Conservation (phyloP, 35 echinoderm and acorn worm genomes). For the Lytechinus variegatus region DNA sequence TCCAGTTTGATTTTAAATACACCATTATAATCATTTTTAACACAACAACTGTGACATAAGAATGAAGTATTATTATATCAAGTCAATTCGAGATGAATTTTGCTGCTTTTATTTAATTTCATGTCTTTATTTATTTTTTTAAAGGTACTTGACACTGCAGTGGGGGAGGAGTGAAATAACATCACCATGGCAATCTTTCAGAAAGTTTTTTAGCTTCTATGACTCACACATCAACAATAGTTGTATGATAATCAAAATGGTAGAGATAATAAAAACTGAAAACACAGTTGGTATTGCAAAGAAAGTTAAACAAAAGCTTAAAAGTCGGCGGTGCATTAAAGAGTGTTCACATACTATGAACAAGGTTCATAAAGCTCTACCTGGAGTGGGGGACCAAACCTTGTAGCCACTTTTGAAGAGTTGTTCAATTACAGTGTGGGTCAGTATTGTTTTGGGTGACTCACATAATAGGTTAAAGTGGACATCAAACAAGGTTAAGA, state of each 20-base stretch:
- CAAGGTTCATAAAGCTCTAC: background rate
- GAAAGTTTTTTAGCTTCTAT: background rate
- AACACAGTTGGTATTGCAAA: background rate
- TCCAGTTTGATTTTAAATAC: too few species aligned
- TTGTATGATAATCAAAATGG: background rate
- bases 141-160: too few species aligned
- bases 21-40: too few species aligned
- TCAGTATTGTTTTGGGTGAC: background rate
- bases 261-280: background rate
- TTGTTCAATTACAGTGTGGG: background rate
- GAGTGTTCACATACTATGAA: background rate
- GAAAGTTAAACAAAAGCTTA: background rate
- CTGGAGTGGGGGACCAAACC: background rate
- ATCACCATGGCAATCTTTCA: background rate
- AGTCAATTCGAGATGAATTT: too few species aligned
- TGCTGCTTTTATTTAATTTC: too few species aligned
- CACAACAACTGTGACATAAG: too few species aligned
- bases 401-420: background rate
- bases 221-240: background rate
- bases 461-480: constrained; percentile 5
- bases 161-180: too few species aligned
- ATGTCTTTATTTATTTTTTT: too few species aligned
- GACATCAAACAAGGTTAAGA: background rate
- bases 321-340: background rate
- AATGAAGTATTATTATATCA: too few species aligned